Conservation (phyloP, 2,888 invertebrate genomes). For the Melinopterus prodromus region DNA sequence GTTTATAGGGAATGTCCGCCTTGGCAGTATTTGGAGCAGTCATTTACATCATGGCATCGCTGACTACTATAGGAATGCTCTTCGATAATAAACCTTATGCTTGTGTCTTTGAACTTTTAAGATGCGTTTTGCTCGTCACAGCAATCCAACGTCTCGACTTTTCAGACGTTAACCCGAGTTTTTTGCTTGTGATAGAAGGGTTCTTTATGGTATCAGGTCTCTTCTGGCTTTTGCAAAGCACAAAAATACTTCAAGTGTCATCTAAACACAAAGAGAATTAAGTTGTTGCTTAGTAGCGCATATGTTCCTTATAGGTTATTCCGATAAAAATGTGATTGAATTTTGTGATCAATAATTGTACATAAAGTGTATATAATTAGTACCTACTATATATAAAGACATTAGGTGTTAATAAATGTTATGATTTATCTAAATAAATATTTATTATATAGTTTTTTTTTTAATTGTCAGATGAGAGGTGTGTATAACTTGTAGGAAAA, state of each 20-base stretch:
- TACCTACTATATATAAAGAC: no score
- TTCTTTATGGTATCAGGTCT: conserved; percentile 69
- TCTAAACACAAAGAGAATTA: conserved; percentile 50
- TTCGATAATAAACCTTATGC: conserved; percentile 73
- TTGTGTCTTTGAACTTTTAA: conserved; percentile 68
- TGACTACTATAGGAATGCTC: conserved; percentile 75
- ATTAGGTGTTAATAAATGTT: no score
- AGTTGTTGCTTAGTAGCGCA: not conserved
- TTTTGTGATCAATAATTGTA: not conserved
- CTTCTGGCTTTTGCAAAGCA: conserved; percentile 71
- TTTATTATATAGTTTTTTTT: no score
- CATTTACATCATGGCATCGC: conserved; percentile 71
- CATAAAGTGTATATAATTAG: no score
- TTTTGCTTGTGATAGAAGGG: conserved; percentile 63
- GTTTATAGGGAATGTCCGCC: conserved; percentile 71
- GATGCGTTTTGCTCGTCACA: conserved; percentile 70
- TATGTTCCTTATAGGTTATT: not conserved
- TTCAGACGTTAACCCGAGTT: conserved; percentile 56
- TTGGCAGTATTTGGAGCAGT: conserved; percentile 67
- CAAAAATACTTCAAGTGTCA: conserved; percentile 67
- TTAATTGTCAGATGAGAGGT: no score
- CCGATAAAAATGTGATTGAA: not conserved
- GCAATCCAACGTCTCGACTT: conserved; percentile 59
- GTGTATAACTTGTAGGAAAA: not conserved
- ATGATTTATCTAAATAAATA: no score